A percentile compares a stretch with the other conserved stretches of the same genome.
These are phyloP conservation scores for Limnephilus rhombicus DNA, from an alignment of 2,888 invertebrate species.

Conservation along the genomic window DNA sequence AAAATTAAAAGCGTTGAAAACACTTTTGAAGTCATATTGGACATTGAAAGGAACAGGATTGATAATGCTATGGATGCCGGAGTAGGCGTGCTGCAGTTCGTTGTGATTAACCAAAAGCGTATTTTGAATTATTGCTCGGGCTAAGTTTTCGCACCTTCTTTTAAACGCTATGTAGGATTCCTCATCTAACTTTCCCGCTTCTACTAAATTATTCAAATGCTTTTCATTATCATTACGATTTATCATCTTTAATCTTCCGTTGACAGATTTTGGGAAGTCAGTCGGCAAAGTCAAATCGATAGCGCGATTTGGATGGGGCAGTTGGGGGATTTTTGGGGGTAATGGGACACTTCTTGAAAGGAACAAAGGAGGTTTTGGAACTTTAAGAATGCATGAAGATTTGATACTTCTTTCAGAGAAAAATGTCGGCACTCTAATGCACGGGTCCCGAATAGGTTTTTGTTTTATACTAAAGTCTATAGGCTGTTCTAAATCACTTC, in stretches of 20 bases:
- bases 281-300: constrained; percentile 56
- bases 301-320: constrained; percentile 9
- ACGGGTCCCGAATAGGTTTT: neutral
- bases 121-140: constrained; percentile 75
- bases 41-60: constrained; percentile 71
- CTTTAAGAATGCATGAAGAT: constrained; percentile 56
- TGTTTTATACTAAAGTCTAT: constrained; percentile 61
- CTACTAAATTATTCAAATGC: constrained; percentile 36
- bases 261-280: neutral
- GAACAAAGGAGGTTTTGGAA: constrained; percentile 57
- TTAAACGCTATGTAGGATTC: constrained; percentile 51
- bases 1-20: constrained; percentile 63
- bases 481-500: constrained; percentile 48
- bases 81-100: constrained; percentile 72
- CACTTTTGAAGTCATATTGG: constrained; percentile 67
- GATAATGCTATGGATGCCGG: constrained; percentile 80
- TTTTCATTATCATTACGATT: constrained; percentile 45
- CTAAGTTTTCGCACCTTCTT: constrained; percentile 69
- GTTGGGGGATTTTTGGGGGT: neutral
- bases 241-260: constrained; percentile 45
- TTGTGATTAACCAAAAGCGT: constrained; percentile 75
- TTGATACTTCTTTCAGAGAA: constrained; percentile 38
- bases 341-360: constrained; percentile 2
- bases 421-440: constrained; percentile 39
- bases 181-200: constrained; percentile 21